Conservation (phyloP, 1,140 invertebrate species). For the Lamellibrachia luymesi region DNA sequence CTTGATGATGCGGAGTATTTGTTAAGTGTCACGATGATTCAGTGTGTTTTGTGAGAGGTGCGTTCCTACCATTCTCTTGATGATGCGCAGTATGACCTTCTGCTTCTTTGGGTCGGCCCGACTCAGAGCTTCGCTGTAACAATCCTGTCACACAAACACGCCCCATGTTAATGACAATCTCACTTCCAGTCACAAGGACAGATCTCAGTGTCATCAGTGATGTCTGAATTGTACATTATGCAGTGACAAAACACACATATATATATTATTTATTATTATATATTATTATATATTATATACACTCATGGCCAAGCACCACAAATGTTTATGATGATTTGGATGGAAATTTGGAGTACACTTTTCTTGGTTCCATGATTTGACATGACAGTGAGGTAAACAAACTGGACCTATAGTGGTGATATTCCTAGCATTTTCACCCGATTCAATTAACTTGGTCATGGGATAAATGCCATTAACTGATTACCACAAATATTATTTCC, state of each 20-base stretch:
- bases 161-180: background rate
- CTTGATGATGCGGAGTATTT: background rate
- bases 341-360: background rate
- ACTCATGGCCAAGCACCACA: no score
- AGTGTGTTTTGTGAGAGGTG: no score
- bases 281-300: no score
- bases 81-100: slow-evolving; percentile 53
- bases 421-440: background rate
- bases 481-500: no score
- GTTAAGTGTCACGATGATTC: no score
- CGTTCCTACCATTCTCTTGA: slow-evolving; percentile 52
- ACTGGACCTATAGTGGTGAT: background rate
- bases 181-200: background rate
- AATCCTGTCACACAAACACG: slow-evolving; percentile 39
- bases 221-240: background rate
- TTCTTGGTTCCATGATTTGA: background rate
- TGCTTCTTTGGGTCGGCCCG: slow-evolving; percentile 53
- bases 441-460: background rate
- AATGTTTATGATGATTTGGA: background rate
- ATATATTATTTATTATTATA: no score
- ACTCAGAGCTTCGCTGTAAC: slow-evolving; percentile 48
- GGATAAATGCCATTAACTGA: no score
- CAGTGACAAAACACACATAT: no score
- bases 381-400: background rate
- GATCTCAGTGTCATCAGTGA: background rate